Evolutionary conservation across 23 tunicate genomes (phyloP).

Genomic region (Corella eumyota): DNA sequence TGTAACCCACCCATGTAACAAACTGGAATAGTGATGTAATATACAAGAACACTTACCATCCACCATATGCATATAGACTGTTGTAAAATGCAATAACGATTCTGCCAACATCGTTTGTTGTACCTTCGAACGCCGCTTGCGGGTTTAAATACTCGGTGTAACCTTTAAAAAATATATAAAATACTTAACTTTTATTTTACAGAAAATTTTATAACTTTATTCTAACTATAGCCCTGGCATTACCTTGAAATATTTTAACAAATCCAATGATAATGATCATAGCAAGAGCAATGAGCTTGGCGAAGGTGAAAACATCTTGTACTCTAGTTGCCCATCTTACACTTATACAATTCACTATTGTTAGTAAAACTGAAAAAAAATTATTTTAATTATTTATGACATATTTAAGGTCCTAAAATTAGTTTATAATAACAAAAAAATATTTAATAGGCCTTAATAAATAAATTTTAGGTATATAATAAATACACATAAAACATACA

Average conservation of each 20-base stretch:
- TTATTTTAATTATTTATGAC: no score
- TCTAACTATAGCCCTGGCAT: background rate
- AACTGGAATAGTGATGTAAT: no score
- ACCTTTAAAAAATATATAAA: constrained; percentile 20
- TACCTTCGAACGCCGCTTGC: constrained; percentile 63
- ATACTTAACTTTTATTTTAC: background rate
- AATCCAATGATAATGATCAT: constrained; percentile 77
- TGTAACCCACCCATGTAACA: no score
- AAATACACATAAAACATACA: no score
- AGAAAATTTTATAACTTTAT: background rate
- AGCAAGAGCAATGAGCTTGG: constrained; percentile 69
- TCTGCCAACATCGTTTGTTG: constrained; percentile 60
- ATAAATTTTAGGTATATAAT: no score
- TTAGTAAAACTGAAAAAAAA: constrained; percentile 31
- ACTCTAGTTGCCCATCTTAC: constrained; percentile 86
- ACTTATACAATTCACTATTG: constrained; percentile 69
- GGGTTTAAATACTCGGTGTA: constrained; percentile 42
- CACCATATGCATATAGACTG: constrained; percentile 90
- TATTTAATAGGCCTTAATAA: no score
- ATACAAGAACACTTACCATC: constrained; percentile 44
- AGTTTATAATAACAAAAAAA: no score
- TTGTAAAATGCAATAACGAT: constrained; percentile 86
- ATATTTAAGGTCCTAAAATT: no score
- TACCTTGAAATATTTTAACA: constrained; percentile 71
- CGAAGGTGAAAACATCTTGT: constrained; percentile 90